Evolutionary conservation across 1,140 invertebrate genomes (phyloP).

Genomic region (Patella vulgata): DNA sequence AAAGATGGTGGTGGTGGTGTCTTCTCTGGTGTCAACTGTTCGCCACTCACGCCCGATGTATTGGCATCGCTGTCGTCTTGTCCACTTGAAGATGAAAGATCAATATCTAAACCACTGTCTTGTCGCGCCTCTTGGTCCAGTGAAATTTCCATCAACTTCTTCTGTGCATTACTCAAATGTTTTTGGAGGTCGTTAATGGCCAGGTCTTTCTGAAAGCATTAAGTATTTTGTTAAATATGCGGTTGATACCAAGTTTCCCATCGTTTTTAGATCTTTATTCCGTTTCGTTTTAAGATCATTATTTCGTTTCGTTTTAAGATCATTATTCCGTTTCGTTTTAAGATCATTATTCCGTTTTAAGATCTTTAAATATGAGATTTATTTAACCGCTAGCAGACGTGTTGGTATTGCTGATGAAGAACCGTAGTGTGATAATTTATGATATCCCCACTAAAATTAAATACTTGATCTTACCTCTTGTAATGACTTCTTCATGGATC

Average conservation of each 20-base stretch:
- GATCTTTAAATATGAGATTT: background rate
- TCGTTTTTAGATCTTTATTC: background rate
- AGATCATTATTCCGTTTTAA: background rate
- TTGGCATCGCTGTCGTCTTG: conserved; percentile 8
- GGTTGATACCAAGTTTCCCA: background rate
- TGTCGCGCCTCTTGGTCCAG: conserved; percentile 24
- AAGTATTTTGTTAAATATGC: background rate
- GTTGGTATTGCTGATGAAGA: background rate
- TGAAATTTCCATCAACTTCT: conserved; percentile 29
- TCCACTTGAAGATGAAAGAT: conserved; percentile 17
- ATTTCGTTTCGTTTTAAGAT: background rate
- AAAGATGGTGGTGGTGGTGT: background rate
- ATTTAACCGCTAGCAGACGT: background rate
- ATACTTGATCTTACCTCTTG: conserved; percentile 29
- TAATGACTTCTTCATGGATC: conserved; percentile 37
- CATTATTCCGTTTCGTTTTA: background rate
- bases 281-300: background rate
- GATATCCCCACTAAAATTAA: no score
- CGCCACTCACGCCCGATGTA: background rate
- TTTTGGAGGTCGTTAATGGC: conserved; percentile 34
- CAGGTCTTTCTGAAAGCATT: conserved; percentile 38
- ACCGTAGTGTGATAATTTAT: no score
- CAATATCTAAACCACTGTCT: conserved; percentile 29
- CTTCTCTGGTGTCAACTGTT: no score
- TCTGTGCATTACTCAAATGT: conserved; percentile 31